Conservation (phyloP, 64 coral and sea anemone genomes). For the Porites australiensis region DNA sequence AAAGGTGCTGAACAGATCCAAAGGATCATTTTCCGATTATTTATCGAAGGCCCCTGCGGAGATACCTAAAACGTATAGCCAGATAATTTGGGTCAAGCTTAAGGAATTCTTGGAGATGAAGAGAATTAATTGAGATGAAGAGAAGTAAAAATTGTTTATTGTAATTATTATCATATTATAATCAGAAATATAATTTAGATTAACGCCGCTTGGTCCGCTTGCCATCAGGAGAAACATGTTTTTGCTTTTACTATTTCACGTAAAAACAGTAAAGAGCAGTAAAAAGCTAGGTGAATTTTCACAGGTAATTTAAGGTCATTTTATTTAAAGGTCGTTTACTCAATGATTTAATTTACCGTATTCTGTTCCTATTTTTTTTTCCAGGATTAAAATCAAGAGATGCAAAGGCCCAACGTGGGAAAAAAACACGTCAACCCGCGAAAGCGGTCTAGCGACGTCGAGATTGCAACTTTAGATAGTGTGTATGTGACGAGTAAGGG, state of each 20-base stretch:
- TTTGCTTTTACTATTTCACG: background rate
- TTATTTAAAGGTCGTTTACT: background rate
- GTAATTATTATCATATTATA: constrained; percentile 19
- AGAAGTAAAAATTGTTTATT: constrained; percentile 34
- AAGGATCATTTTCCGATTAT: constrained; percentile 41
- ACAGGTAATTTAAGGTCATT: too few relatives aligned
- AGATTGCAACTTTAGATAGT: background rate
- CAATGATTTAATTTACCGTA: background rate
- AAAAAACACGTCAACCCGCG: background rate
- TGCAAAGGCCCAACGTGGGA: background rate
- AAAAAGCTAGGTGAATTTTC: constrained; percentile 12
- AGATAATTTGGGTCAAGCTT: background rate
- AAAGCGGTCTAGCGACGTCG: background rate
- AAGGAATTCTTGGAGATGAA: background rate
- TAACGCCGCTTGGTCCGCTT: constrained; percentile 13
- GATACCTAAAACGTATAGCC: constrained; percentile 25
- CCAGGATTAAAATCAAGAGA: background rate
- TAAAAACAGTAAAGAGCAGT: background rate
- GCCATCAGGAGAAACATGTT: background rate
- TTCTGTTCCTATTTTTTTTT: background rate
- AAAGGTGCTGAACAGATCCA: constrained; percentile 32
- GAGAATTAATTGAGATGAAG: constrained; percentile 27
- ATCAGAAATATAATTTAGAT: constrained; percentile 28
- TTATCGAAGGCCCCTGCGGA: constrained; percentile 24
- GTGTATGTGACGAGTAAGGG: background rate